Evolutionary conservation across 2,113 vertebrate species (phyloP).

Genomic region (Sceloporus tristichus): DNA sequence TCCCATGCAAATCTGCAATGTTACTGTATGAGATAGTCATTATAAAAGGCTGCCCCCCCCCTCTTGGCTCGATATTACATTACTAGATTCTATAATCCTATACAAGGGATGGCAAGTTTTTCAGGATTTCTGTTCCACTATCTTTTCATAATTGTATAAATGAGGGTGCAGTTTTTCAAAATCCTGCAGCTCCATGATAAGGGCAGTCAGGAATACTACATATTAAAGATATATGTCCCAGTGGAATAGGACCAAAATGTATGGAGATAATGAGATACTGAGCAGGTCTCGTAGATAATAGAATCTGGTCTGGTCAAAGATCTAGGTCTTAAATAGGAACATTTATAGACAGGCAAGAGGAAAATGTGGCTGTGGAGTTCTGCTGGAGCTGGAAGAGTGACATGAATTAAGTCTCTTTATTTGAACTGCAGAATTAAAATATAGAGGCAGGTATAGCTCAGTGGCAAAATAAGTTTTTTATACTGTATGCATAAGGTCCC

Average conservation of each 20-base stretch:
- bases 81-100: background rate
- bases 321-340: too few species aligned
- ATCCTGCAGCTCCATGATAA: too few species aligned
- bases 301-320: too few species aligned
- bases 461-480: background rate
- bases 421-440: background rate
- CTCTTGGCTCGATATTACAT: background rate
- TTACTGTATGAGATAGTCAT: background rate
- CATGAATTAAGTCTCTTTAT: background rate
- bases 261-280: too few species aligned
- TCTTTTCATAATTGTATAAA: background rate
- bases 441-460: background rate
- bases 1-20: too few species aligned
- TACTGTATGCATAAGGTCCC: background rate
- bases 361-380: too few species aligned
- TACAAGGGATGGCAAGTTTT: background rate
- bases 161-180: too few species aligned
- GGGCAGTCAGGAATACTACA: background rate
- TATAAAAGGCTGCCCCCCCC: background rate
- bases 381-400: background rate
- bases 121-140: background rate
- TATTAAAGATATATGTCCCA: background rate
- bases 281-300: too few species aligned
- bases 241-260: background rate
- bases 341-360: too few species aligned